phyloP scores from a whole-genome alignment of 1,140 invertebrate species.

The Parapsyche elsis region DNA sequence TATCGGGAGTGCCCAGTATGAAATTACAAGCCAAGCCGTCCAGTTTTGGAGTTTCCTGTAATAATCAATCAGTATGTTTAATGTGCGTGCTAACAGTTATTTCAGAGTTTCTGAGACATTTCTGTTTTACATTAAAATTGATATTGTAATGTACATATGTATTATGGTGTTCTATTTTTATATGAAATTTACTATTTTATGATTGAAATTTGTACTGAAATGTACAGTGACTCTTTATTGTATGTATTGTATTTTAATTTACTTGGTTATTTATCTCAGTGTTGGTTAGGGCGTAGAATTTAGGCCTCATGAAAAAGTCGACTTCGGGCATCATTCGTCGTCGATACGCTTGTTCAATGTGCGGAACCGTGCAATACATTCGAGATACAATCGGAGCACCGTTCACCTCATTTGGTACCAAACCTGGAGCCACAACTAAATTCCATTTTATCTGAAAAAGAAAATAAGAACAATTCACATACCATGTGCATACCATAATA shows the following conservation, averaged over 20 bases:
- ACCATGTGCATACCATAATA: too few species aligned
- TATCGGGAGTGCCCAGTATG: conserved; percentile 89
- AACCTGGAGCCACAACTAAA: conserved; percentile 74
- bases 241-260: conserved; percentile 10
- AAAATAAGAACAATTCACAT: conserved; percentile 24
- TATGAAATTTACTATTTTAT: too few species aligned
- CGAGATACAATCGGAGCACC: conserved; percentile 62
- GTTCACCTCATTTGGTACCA: conserved; percentile 59
- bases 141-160: neutral
- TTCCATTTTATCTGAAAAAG: conserved; percentile 82
- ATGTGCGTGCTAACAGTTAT: too few species aligned
- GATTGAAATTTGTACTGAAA: too few species aligned
- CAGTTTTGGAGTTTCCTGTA: conserved; percentile 74
- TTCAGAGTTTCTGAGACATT: too few species aligned
- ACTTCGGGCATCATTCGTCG: conserved; percentile 73
- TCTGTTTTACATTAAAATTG: too few species aligned
- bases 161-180: too few species aligned
- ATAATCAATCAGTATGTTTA: neutral
- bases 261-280: conserved; percentile 79
- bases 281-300: conserved; percentile 86
- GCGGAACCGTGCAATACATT: conserved; percentile 81
- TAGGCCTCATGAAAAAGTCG: conserved; percentile 83
- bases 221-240: neutral
- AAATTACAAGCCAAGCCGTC: conserved; percentile 96
- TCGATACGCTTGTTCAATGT: conserved; percentile 83